phyloP scores from a whole-genome alignment of 2,113 vertebrate genomes.

The Leucopsar rothschildi region DNA sequence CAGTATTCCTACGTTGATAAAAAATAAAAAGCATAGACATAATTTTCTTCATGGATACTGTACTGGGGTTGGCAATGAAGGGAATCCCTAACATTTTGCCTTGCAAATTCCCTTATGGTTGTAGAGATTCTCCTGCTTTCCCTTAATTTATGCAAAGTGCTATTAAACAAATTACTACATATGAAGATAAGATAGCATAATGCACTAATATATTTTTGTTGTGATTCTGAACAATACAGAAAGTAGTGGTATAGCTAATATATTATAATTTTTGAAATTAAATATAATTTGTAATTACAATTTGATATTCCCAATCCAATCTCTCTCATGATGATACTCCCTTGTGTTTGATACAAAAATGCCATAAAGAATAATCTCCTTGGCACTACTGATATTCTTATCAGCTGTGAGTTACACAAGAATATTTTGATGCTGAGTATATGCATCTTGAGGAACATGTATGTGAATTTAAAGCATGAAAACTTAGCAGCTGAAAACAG shows the following conservation, averaged over 20 bases:
- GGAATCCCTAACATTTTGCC: not conserved
- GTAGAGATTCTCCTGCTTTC: slow-evolving; percentile 52
- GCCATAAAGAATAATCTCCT: not conserved
- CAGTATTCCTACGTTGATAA: not conserved
- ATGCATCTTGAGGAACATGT: not conserved
- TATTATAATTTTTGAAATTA: slow-evolving; percentile 48
- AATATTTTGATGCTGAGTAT: not conserved
- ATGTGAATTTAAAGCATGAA: not conserved
- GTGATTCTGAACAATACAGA: slow-evolving; percentile 58
- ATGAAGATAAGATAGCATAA: slow-evolving; percentile 59
- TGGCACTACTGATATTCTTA: not conserved
- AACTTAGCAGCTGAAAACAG: not conserved
- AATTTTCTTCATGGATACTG: not conserved
- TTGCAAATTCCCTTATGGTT: slow-evolving; percentile 24
- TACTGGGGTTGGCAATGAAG: not conserved
- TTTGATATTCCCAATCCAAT: slow-evolving; percentile 43
- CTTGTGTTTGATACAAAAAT: slow-evolving; percentile 16
- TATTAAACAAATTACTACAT: slow-evolving; percentile 68
- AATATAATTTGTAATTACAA: slow-evolving; percentile 52
- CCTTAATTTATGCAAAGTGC: slow-evolving; percentile 59
- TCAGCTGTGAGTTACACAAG: not conserved
- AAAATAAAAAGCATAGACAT: not conserved
- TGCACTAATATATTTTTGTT: slow-evolving; percentile 63
- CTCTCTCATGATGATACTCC: not conserved
- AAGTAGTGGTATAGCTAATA: slow-evolving; percentile 62